These are phyloP conservation scores for Mythimna impura DNA, from an alignment of 2,888 invertebrate species.

Conservation along the genomic window DNA sequence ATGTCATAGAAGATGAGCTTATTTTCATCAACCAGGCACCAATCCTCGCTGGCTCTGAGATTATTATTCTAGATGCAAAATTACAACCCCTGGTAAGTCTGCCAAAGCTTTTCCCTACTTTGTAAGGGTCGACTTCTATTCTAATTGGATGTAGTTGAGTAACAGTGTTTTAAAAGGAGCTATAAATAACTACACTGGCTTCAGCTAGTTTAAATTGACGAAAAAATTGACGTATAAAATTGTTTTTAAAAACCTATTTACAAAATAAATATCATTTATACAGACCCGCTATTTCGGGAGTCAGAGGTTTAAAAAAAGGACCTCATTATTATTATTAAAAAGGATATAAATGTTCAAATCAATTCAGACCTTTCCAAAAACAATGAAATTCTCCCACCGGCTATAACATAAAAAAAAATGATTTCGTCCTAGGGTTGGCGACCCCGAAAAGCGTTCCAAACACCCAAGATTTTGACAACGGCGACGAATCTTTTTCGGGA, in stretches of 20 bases:
- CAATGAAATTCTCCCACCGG: background rate
- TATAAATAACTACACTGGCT: too few relatives aligned
- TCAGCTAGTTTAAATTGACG: too few relatives aligned
- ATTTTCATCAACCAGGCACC: background rate
- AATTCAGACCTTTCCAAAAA: background rate
- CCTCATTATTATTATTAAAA: too few relatives aligned
- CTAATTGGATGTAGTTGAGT: background rate
- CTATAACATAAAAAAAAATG: conserved; percentile 12
- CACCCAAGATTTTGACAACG: conserved; percentile 7
- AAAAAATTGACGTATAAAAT: too few relatives aligned
- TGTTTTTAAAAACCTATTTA: too few relatives aligned
- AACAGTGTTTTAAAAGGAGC: background rate
- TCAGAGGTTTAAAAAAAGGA: too few relatives aligned
- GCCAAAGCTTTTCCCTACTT: too few relatives aligned
- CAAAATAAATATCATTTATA: too few relatives aligned
- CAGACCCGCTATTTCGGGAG: too few relatives aligned
- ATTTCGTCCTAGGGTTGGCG: conserved; percentile 37
- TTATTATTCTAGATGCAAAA: background rate
- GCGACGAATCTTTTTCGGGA: conserved; percentile 22
- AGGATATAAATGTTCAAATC: background rate
- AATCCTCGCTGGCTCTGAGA: background rate
- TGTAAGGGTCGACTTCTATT: background rate
- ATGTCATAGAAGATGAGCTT: background rate
- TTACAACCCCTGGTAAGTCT: background rate
- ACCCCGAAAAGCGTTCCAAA: conserved; percentile 27